A percentile compares a stretch with the other conserved stretches of the same genome.
These are phyloP conservation scores for Onychostruthus taczanowskii DNA, from an alignment of 2,113 vertebrate genomes.

Conservation along the genomic window DNA sequence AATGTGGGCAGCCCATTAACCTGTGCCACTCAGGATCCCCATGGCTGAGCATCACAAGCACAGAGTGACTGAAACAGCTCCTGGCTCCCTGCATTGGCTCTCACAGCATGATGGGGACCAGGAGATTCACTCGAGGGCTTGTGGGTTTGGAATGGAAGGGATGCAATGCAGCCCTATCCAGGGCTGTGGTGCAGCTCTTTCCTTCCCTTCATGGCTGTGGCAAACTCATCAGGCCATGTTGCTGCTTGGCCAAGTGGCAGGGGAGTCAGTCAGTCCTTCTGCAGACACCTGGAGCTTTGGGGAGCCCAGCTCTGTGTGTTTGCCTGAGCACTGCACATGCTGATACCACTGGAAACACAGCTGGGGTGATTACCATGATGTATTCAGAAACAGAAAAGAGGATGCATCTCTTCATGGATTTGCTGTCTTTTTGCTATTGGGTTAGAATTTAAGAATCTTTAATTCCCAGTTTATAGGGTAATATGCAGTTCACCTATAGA, in stretches of 20 bases:
- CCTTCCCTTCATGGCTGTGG: background rate
- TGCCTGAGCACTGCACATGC: background rate
- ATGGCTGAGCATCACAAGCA: background rate
- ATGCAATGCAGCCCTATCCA: background rate
- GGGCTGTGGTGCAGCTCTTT: background rate
- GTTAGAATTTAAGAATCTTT: background rate
- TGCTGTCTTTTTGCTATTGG: background rate
- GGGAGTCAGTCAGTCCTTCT: background rate
- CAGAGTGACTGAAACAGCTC: fast-evolving
- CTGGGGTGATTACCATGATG: background rate
- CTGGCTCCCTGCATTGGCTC: fast-evolving
- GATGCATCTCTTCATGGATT: background rate
- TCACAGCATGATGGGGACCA: fast-evolving
- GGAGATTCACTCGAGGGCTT: fast-evolving
- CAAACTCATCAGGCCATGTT: fast-evolving
- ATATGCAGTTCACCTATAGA: background rate
- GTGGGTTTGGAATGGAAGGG: background rate
- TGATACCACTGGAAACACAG: background rate
- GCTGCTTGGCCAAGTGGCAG: background rate
- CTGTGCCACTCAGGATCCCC: background rate
- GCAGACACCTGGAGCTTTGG: background rate
- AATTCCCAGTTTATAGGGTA: background rate
- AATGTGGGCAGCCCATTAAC: background rate
- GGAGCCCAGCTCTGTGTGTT: background rate
- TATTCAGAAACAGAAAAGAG: background rate